Percentiles rank a stretch among this genome's conserved stretches.
phyloP scores from a whole-genome alignment of 2,797 vertebrate species.

The Acrocephalus scirpaceus region DNA sequence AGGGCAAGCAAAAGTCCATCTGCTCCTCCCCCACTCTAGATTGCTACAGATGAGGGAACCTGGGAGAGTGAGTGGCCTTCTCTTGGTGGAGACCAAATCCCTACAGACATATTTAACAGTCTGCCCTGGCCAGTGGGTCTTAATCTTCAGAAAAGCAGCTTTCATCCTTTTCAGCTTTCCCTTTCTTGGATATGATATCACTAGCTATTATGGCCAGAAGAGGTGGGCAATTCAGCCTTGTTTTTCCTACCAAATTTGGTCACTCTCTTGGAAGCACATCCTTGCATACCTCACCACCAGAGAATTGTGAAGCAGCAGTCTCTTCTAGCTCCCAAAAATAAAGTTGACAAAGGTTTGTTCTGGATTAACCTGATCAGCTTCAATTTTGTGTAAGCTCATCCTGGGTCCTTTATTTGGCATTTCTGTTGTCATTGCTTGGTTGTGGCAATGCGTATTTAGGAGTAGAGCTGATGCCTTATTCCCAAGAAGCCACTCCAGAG shows the following conservation, averaged over 20 bases:
- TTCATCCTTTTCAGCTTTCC: neutral
- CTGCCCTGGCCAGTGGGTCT: neutral
- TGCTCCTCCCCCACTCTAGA: neutral
- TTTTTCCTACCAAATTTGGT: neutral
- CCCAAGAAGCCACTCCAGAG: too few relatives aligned
- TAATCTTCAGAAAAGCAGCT: neutral
- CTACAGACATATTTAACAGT: neutral
- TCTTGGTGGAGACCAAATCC: neutral
- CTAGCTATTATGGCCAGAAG: neutral
- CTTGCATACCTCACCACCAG: neutral
- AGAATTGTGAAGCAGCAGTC: neutral
- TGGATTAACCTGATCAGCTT: neutral
- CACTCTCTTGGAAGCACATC: neutral
- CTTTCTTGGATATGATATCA: neutral
- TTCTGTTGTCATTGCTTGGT: neutral
- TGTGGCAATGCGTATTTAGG: too few relatives aligned
- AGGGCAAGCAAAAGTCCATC: neutral
- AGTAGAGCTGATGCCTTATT: too few relatives aligned
- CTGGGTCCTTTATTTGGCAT: neutral
- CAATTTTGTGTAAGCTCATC: neutral
- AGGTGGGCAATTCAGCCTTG: neutral
- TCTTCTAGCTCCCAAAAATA: neutral
- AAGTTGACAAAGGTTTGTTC: neutral
- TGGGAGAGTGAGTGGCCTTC: neutral
- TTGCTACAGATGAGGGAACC: neutral